Conservation (phyloP, 1,140 invertebrate species). For the Dermatophagoides farinae region DNA sequence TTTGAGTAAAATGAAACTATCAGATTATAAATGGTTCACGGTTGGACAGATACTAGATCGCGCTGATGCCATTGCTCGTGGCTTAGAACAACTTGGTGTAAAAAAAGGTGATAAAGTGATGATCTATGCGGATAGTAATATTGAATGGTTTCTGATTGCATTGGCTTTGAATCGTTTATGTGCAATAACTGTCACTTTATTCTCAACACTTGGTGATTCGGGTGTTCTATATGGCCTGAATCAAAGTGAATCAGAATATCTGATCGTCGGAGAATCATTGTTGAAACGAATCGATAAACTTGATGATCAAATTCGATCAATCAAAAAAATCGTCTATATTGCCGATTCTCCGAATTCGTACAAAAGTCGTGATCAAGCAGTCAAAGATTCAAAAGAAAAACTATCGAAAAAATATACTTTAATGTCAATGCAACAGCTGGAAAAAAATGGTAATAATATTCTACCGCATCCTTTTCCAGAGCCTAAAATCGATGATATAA, state of each 20-base stretch:
- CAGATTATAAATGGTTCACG: slow-evolving; percentile 61
- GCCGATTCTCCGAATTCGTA: background rate
- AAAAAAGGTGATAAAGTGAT: slow-evolving; percentile 26
- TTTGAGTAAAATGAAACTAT: background rate
- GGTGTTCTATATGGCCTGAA: slow-evolving; percentile 85
- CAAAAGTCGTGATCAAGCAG: background rate
- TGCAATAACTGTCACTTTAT: slow-evolving; percentile 23
- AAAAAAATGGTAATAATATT: background rate
- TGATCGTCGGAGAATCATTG: slow-evolving; percentile 22
- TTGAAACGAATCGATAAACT: slow-evolving; percentile 32
- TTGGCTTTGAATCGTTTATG: slow-evolving; percentile 26
- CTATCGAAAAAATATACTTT: background rate
- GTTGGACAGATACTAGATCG: slow-evolving; percentile 54
- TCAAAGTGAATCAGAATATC: slow-evolving; percentile 65
- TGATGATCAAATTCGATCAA: background rate
- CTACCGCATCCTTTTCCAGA: slow-evolving; percentile 20
- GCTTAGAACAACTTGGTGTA: slow-evolving; percentile 40
- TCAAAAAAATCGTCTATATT: slow-evolving; percentile 6
- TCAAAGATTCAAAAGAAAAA: background rate
- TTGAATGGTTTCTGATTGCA: slow-evolving; percentile 30
- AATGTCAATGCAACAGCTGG: slow-evolving; percentile 14
- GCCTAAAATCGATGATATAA: slow-evolving; percentile 44
- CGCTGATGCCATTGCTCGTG: slow-evolving; percentile 52
- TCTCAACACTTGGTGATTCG: slow-evolving; percentile 38
- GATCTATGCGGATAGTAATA: slow-evolving; percentile 30